phyloP scores from a whole-genome alignment of 2,888 invertebrate species.

The Cactoblastis cactorum region DNA sequence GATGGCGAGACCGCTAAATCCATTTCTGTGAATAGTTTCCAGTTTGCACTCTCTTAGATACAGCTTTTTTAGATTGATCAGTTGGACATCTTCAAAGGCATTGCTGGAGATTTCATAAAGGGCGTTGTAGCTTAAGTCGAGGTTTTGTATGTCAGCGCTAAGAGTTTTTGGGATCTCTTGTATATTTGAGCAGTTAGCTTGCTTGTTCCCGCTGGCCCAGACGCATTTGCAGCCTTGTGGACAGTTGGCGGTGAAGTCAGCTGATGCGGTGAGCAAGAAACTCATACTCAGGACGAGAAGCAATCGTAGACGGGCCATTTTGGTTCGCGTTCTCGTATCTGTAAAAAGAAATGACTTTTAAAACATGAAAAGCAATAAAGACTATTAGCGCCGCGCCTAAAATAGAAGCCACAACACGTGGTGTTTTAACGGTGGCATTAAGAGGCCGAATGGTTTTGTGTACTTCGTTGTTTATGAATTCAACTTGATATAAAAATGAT shows the following conservation, averaged over 20 bases:
- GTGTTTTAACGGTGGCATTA: conserved; percentile 47
- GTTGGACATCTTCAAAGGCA: conserved; percentile 83
- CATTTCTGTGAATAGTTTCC: conserved; percentile 84
- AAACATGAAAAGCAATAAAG: conserved; percentile 29
- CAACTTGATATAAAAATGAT: conserved; percentile 18
- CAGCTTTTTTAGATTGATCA: conserved; percentile 90
- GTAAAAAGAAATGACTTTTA: conserved; percentile 36
- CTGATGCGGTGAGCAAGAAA: conserved; percentile 44
- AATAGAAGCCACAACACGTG: conserved; percentile 50
- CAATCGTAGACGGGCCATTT: conserved; percentile 52
- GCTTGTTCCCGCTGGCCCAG: conserved; percentile 91
- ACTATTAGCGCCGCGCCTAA: conserved; percentile 29
- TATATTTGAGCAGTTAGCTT: conserved; percentile 88
- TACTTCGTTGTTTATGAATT: conserved; percentile 35
- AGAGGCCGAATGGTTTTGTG: conserved; percentile 42
- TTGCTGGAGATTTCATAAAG: conserved; percentile 82
- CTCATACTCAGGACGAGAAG: conserved; percentile 42
- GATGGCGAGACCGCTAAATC: conserved; percentile 86
- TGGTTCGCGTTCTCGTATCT: conserved; percentile 39
- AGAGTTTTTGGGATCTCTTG: conserved; percentile 85
- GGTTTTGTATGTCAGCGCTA: conserved; percentile 84
- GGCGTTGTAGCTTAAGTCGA: conserved; percentile 86
- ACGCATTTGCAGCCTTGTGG: conserved; percentile 87
- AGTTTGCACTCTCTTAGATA: conserved; percentile 87
- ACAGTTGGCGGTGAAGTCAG: conserved; percentile 81